phyloP scores from a whole-genome alignment of 2,888 invertebrate genomes.

The Diarsia dahlii region DNA sequence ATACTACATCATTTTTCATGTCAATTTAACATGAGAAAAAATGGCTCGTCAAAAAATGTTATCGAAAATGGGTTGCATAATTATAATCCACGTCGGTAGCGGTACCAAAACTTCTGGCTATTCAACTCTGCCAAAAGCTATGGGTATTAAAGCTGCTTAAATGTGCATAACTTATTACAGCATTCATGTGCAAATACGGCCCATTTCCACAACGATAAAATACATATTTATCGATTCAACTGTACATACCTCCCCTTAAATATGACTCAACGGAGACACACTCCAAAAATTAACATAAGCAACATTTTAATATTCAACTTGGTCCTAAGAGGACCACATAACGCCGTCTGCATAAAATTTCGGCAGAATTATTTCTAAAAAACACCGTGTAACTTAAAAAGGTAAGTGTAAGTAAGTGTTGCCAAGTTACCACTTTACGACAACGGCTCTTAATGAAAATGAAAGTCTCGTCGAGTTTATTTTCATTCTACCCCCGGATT shows the following conservation, averaged over 20 bases:
- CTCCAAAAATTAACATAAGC: slow-evolving; percentile 41
- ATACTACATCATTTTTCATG: slow-evolving; percentile 54
- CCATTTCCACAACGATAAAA: slow-evolving; percentile 53
- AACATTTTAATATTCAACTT: slow-evolving; percentile 21
- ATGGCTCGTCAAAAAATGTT: slow-evolving; percentile 10
- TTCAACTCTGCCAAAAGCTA: slow-evolving; percentile 44
- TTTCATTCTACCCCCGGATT: slow-evolving; percentile 66
- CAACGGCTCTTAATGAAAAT: slow-evolving; percentile 74
- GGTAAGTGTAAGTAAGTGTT: slow-evolving; percentile 50
- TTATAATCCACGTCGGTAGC: slow-evolving; percentile 6
- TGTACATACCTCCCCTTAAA: slow-evolving; percentile 27
- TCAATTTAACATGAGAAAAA: slow-evolving; percentile 46
- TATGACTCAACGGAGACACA: slow-evolving; percentile 17
- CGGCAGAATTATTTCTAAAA: slow-evolving; percentile 30
- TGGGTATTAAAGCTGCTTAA: slow-evolving; percentile 51
- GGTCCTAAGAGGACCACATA: slow-evolving; percentile 4
- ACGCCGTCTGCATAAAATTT: slow-evolving; percentile 13
- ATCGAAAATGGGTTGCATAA: slow-evolving; percentile 23
- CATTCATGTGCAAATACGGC: slow-evolving; percentile 62
- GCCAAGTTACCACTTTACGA: slow-evolving; percentile 73
- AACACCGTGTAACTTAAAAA: slow-evolving; percentile 47
- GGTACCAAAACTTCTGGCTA: neutral
- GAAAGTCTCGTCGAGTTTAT: slow-evolving; percentile 71
- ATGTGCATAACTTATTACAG: slow-evolving; percentile 61
- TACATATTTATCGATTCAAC: slow-evolving; percentile 58